Evolutionary conservation across 2,888 invertebrate species (phyloP), one percentile per base, ranked within the genome.

Genomic region (Polydrusus tereticollis): DNA sequence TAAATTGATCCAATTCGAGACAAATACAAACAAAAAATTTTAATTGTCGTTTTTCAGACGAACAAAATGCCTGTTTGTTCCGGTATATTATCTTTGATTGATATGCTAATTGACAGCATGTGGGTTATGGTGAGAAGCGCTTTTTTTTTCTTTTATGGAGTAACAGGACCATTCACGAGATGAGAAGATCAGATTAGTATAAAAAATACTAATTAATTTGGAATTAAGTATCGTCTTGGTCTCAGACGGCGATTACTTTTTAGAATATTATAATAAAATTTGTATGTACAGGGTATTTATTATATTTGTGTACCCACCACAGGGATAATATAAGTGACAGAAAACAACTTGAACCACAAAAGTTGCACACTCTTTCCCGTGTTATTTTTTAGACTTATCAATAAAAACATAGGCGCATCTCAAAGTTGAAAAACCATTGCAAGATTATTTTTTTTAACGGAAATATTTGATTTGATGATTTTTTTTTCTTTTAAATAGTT

Each of bases 21-120:
- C 18, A 62, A 62, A 47, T 20, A 41, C 23, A 41, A 59, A 41
- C 47, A 43, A 45, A 3, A 62, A 29, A 62, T 45, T 47, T 29
- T 45, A 62, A 47, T 33, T 45, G 20, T 18, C 1, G 20, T 23
- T 62, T 55, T 29, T 18, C 16, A 45, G 29, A 29, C 33, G 8
- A 20, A 62, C 62, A 62, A 62, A 62, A 23, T 62, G 20, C 33
- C 20, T 29, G 62, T 62, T 47, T 16, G 45, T 26, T 62, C 45
- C 23, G 23, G 20, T n/a, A 7, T 29, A 33, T 62, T 18, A 7
- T 29, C 1, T 62, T 47, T 47, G 62, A 62, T 62, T 62, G 62
- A 62, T 62, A 26, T 23, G 47, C 47, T 62, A 62, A 45, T 14
- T 62, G 62, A 62, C 62, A 62, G 45, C 6, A 4, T 29, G 62